Base-by-base conservation (phyloP, 2,888 invertebrate genomes). In the Apamea sordens region DNA sequence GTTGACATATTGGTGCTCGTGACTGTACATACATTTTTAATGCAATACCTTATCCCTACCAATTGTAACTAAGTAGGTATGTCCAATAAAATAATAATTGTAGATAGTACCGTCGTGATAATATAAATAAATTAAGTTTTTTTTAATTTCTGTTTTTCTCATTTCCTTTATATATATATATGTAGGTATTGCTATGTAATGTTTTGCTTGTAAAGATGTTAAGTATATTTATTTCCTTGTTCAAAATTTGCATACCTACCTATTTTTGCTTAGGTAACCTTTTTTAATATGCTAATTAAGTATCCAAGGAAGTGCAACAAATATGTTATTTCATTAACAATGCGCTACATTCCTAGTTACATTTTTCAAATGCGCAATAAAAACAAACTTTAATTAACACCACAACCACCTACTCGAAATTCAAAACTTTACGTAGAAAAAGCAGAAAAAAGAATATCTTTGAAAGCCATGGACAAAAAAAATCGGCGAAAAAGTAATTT, bases 81-180 rank as follows among this genome's bases (percentile, higher is more conserved):
- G 65, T 79, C 68, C 41, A 76, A 64, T 56, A 61, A 56, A 36
- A n/a, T n/a, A n/a, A n/a, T n/a, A n/a, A 82, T 70, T 82, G 73
- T 85, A 83, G 65, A 83, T 83, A 86, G 50, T 86, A 70, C 69
- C 76, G 80, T 85, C 76, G 80, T 85, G 83, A 86, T 85, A 77
- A 76, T 67, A 83, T 36, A 32, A 86, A 77, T 83, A 83, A 73
- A 80, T 36, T 67, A 67, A 56, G 56, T 50, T 69, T 74, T 80
- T 67, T 67, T 59, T 21, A 1, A 2, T n/a, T n/a, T 28, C 2
- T 59, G 18, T 41, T 56, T 47, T 7, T 13, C 13, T 75, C n/a
- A 53, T 18, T 32, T 77, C 64, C 59, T 15, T 56, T 56, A 56
- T n/a, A n/a, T n/a, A n/a, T 10, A 15, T 47, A 2, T 64, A 2